Percentiles rank a stretch among this genome's conserved stretches.
These are phyloP conservation scores for Spodoptera picta DNA, from an alignment of 2,888 invertebrate genomes.

Conservation along the genomic window DNA sequence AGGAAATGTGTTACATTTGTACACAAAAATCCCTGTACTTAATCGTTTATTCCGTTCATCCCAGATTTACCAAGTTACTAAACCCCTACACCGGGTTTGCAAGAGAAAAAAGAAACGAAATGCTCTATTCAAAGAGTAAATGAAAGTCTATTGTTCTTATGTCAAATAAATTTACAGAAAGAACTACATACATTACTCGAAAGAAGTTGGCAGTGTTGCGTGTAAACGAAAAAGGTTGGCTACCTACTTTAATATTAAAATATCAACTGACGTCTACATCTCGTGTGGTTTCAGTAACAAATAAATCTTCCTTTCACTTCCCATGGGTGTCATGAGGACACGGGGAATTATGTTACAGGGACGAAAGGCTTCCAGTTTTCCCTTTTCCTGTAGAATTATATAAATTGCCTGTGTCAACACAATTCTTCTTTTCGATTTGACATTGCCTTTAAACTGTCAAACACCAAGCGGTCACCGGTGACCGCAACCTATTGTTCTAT, in stretches of 20 bases:
- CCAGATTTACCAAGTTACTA: no score
- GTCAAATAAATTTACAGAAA: background rate
- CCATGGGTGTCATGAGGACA: conserved; percentile 25
- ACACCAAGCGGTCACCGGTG: no score
- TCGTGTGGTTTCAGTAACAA: conserved; percentile 16
- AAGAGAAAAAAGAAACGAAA: no score
- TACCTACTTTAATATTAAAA: conserved; percentile 15
- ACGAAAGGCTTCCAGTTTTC: background rate
- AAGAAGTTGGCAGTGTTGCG: background rate
- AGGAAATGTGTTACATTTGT: background rate
- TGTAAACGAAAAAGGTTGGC: conserved; percentile 4
- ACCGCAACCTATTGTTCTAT: no score
- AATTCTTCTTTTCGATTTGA: conserved; percentile 4
- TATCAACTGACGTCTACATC: conserved; percentile 8
- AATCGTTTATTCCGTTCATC: background rate
- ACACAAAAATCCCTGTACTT: background rate
- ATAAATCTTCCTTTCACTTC: conserved; percentile 30
- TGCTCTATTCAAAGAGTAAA: no score
- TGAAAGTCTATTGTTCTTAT: background rate
- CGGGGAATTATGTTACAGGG: conserved; percentile 16
- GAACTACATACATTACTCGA: background rate
- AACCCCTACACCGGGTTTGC: no score
- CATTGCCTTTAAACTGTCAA: no score
- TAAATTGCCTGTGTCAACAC: background rate
- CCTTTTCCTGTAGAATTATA: background rate